Conservation (phyloP, 1,140 invertebrate species). For the Stegodyphus dumicola region DNA sequence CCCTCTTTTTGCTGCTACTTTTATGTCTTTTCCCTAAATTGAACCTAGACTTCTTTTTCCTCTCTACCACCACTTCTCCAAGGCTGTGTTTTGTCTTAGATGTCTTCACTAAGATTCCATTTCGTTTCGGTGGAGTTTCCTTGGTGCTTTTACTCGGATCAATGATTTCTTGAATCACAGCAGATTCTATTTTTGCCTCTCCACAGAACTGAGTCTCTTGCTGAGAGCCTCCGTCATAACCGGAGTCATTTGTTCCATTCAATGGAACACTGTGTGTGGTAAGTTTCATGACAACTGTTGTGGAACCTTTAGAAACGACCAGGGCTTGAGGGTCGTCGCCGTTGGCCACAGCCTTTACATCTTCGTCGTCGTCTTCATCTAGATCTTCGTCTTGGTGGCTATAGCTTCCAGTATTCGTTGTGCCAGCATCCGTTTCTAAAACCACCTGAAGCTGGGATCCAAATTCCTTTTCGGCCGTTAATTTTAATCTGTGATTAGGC, state of each 20-base stretch:
- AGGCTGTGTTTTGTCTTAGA: conserved; percentile 7
- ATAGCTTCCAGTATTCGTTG: conserved; percentile 49
- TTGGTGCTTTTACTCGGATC: not conserved
- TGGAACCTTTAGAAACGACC: conserved; percentile 5
- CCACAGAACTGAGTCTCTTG: conserved; percentile 12
- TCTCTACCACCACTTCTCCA: not conserved
- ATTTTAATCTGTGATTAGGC: not conserved
- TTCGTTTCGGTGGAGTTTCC: not conserved
- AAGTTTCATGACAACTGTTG: conserved; percentile 25
- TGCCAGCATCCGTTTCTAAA: conserved; percentile 23
- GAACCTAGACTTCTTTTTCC: conserved; percentile 64
- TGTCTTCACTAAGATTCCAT: conserved; percentile 17
- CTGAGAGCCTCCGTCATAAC: conserved; percentile 49
- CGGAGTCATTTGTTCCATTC: conserved; percentile 59
- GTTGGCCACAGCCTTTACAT: not conserved
- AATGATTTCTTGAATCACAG: no score
- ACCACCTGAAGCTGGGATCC: not conserved
- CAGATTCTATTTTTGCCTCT: not conserved
- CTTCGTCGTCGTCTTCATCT: conserved; percentile 48
- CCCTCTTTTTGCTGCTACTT: conserved; percentile 92
- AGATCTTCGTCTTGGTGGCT: conserved; percentile 46
- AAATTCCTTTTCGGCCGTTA: not conserved
- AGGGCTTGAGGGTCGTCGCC: not conserved
- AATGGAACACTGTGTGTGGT: conserved; percentile 16
- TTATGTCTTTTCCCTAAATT: conserved; percentile 71